phyloP scores from a whole-genome alignment of 2,888 invertebrate species.

The Xestia sexstrigata region DNA sequence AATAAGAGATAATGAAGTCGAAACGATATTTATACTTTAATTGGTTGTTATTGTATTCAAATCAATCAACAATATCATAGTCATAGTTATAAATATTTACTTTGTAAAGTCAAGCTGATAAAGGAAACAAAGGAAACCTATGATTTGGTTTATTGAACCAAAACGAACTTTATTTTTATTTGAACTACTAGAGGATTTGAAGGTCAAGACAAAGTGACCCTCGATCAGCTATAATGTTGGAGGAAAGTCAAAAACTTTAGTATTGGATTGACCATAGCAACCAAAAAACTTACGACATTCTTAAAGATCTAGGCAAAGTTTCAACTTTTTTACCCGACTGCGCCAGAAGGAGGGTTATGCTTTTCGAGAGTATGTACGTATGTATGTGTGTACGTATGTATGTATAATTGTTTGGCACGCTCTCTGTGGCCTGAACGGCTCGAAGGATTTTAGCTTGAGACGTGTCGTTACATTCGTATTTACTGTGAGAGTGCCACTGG shows the following conservation, averaged over 20 bases:
- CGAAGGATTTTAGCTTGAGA: too few relatives aligned
- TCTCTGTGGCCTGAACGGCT: too few relatives aligned
- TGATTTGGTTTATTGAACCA: background rate
- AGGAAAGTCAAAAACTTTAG: background rate
- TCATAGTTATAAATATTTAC: background rate
- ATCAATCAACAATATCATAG: background rate
- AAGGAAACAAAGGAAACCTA: background rate
- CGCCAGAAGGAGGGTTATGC: too few relatives aligned
- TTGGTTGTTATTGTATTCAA: background rate
- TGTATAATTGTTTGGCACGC: too few relatives aligned
- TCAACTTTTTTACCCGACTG: too few relatives aligned
- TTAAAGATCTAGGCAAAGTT: background rate
- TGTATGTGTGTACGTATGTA: too few relatives aligned
- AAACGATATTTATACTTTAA: background rate
- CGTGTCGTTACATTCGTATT: too few relatives aligned
- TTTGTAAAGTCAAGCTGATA: background rate
- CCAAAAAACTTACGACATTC: background rate
- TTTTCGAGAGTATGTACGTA: too few relatives aligned
- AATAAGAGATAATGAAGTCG: background rate
- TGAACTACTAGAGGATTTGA: background rate
- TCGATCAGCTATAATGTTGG: background rate
- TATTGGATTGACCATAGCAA: background rate
- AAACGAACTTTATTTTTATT: background rate
- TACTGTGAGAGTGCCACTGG: too few relatives aligned
- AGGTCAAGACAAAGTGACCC: background rate